These are phyloP conservation scores for Sebastiscus tertius DNA, from an alignment of 2,797 vertebrate species.

Conservation along the genomic window DNA sequence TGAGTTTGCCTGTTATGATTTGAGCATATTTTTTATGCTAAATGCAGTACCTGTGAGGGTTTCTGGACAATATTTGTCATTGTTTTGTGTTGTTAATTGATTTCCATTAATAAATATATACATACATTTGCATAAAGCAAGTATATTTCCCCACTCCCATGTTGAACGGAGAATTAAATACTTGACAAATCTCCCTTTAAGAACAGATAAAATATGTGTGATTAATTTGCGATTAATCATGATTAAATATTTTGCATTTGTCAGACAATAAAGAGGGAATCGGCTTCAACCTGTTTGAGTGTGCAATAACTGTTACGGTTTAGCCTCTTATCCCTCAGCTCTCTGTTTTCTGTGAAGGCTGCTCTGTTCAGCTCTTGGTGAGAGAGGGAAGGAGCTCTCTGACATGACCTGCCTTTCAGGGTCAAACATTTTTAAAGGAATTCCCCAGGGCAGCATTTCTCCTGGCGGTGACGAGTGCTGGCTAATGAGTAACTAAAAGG, in stretches of 20 bases:
- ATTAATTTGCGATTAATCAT: too few relatives aligned
- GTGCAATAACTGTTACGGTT: not conserved
- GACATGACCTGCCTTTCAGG: conserved; percentile 3
- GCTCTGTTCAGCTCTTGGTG: conserved; percentile 1
- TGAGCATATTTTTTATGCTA: too few relatives aligned
- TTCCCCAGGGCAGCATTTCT: not conserved
- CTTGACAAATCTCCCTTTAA: too few relatives aligned
- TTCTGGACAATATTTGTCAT: too few relatives aligned
- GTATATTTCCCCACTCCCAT: too few relatives aligned
- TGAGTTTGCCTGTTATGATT: too few relatives aligned
- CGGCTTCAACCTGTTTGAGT: not conserved
- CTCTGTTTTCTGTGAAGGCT: not conserved
- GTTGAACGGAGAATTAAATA: too few relatives aligned
- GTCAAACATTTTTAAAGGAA: conserved; percentile 20
- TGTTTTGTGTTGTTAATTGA: too few relatives aligned
- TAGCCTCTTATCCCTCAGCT: not conserved
- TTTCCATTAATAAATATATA: too few relatives aligned
- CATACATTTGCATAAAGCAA: too few relatives aligned
- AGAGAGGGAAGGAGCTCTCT: not conserved
- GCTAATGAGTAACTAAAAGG: conserved; percentile 21
- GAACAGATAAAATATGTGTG: too few relatives aligned
- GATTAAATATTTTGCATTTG: not conserved
- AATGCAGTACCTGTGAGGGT: too few relatives aligned
- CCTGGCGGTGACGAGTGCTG: not conserved
- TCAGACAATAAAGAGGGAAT: not conserved